These are phyloP conservation scores for Heliconius aoede DNA, from an alignment of 2,888 invertebrate genomes.

Conservation along the genomic window DNA sequence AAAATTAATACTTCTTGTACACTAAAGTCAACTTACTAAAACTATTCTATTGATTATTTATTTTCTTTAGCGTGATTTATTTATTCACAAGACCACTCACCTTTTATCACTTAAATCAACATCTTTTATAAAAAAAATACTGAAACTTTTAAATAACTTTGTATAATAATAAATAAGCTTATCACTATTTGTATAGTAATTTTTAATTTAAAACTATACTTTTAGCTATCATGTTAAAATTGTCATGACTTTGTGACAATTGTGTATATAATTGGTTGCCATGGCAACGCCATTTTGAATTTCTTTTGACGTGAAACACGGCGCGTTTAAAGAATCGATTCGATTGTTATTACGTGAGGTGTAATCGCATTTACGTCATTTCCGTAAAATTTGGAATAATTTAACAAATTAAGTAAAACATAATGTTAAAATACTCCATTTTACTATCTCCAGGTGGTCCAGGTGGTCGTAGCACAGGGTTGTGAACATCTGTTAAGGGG, in stretches of 20 bases:
- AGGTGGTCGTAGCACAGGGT: too few relatives aligned
- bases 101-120: background rate
- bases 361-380: background rate
- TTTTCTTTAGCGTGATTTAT: background rate
- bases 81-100: background rate
- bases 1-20: background rate
- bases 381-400: background rate
- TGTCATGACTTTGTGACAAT: conserved; percentile 2
- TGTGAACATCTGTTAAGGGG: too few relatives aligned
- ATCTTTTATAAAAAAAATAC: background rate
- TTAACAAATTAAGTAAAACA: background rate
- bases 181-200: background rate
- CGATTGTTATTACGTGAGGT: background rate
- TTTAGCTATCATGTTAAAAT: background rate
- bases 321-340: background rate
- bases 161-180: background rate
- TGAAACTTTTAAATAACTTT: background rate
- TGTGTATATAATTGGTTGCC: conserved; percentile 17
- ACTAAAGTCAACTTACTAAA: background rate
- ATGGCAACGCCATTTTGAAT: conserved; percentile 4
- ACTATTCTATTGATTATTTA: background rate
- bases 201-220: background rate
- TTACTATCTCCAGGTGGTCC: too few relatives aligned
- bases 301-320: background rate
- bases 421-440: too few relatives aligned